Conservation (phyloP, 2,888 invertebrate genomes). For the Acanthosepion esculentum region DNA sequence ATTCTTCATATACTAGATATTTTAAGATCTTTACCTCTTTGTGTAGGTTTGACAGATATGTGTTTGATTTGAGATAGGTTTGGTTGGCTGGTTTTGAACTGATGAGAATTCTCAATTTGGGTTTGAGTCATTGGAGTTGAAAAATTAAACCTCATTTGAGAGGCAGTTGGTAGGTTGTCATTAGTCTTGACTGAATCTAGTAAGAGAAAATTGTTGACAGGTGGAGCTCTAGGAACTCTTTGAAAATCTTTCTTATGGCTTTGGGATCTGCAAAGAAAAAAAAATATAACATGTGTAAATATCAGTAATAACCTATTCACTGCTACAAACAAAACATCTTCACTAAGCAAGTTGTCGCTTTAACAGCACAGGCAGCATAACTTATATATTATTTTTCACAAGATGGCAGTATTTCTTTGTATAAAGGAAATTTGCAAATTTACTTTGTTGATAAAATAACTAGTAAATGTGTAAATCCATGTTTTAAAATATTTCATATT, state of each 20-base stretch:
- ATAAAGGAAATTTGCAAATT: no score
- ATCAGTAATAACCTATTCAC: not conserved
- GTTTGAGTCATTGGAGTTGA: not conserved
- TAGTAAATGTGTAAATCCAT: no score
- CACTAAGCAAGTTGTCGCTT: not conserved
- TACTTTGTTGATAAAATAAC: no score
- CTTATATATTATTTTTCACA: no score
- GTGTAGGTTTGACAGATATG: not conserved
- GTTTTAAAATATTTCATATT: no score
- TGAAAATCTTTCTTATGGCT: not conserved
- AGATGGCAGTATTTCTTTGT: no score
- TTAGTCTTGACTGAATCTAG: not conserved
- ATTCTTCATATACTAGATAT: not conserved
- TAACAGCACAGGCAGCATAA: no score
- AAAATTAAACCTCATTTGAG: conserved; percentile 25
- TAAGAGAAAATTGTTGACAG: not conserved
- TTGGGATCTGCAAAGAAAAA: not conserved
- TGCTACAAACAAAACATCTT: not conserved
- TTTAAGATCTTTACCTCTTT: not conserved
- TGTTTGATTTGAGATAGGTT: not conserved
- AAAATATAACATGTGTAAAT: not conserved
- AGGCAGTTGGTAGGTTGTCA: not conserved
- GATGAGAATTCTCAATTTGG: not conserved
- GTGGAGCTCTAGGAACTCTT: not conserved
- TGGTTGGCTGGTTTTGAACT: not conserved